Evolutionary conservation across 2,797 vertebrate genomes (phyloP).

Genomic region (Xenentodon cancila): DNA sequence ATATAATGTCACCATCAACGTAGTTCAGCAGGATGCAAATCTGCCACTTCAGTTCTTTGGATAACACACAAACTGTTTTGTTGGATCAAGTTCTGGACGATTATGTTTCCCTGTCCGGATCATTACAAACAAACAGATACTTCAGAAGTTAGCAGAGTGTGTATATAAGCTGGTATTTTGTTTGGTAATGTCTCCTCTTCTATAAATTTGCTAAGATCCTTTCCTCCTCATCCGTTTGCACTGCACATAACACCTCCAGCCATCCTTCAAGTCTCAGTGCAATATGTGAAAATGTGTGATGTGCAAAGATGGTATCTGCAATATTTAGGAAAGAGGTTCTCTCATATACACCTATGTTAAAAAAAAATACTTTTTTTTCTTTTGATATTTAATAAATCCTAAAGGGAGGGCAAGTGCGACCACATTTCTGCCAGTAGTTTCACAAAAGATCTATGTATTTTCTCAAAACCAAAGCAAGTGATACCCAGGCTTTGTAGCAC

Average conservation of each 20-base stretch:
- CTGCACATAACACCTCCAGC: slow-evolving; percentile 5
- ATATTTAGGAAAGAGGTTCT: slow-evolving; percentile 4
- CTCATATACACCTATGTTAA: not conserved
- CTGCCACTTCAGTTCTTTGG: slow-evolving; percentile 44
- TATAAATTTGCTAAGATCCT: not conserved
- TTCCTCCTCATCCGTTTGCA: slow-evolving; percentile 12
- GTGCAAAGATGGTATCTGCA: not conserved
- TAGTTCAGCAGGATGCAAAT: slow-evolving; percentile 59
- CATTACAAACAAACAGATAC: slow-evolving; percentile 40
- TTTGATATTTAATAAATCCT: no score
- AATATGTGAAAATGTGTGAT: slow-evolving; percentile 5
- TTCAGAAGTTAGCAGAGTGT: slow-evolving; percentile 38
- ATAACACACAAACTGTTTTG: slow-evolving; percentile 65
- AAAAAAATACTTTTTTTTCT: no score
- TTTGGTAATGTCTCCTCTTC: slow-evolving; percentile 48
- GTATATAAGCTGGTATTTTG: slow-evolving; percentile 61
- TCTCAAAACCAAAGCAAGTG: not conserved
- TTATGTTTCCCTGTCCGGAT: slow-evolving; percentile 51
- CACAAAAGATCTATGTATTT: no score
- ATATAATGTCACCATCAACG: slow-evolving; percentile 8
- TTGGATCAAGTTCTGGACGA: slow-evolving; percentile 53
- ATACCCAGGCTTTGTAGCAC: not conserved
- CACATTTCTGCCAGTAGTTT: no score
- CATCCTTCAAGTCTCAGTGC: slow-evolving; percentile 14
- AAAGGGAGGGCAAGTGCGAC: no score